phyloP scores from a whole-genome alignment of 2,113 vertebrate genomes.

The Salvator merianae region DNA sequence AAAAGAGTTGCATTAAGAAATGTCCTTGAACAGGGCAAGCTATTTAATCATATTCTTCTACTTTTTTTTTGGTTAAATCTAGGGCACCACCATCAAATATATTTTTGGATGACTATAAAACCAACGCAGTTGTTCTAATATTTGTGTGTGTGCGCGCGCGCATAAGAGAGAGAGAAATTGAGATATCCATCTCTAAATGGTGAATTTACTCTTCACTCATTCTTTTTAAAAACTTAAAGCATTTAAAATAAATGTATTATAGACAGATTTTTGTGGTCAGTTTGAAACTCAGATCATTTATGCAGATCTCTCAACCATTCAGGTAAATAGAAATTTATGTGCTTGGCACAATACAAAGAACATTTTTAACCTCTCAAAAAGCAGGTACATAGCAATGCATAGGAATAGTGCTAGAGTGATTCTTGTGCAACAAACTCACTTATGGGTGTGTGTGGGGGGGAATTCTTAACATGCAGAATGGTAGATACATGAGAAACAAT shows the following conservation, averaged over 20 bases:
- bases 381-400: too few relatives aligned
- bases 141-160: background rate
- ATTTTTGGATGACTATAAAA: background rate
- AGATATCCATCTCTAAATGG: background rate
- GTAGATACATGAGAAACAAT: too few relatives aligned
- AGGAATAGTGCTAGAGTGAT: too few relatives aligned
- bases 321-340: too few relatives aligned
- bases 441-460: too few relatives aligned
- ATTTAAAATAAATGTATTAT: background rate
- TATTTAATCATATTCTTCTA: constrained; percentile 57
- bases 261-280: background rate
- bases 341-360: too few relatives aligned
- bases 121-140: background rate
- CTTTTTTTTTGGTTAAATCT: constrained; percentile 35
- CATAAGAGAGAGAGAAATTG: background rate
- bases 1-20: constrained; percentile 50
- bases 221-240: background rate
- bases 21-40: constrained; percentile 38
- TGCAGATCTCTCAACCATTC: too few relatives aligned
- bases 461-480: too few relatives aligned
- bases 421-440: too few relatives aligned
- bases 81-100: constrained; percentile 26
- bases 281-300: too few relatives aligned
- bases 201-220: background rate
- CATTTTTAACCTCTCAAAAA: too few relatives aligned